These are phyloP conservation scores for Glyphotaelius pellucidus DNA, from an alignment of 2,888 invertebrate species.

Conservation along the genomic window DNA sequence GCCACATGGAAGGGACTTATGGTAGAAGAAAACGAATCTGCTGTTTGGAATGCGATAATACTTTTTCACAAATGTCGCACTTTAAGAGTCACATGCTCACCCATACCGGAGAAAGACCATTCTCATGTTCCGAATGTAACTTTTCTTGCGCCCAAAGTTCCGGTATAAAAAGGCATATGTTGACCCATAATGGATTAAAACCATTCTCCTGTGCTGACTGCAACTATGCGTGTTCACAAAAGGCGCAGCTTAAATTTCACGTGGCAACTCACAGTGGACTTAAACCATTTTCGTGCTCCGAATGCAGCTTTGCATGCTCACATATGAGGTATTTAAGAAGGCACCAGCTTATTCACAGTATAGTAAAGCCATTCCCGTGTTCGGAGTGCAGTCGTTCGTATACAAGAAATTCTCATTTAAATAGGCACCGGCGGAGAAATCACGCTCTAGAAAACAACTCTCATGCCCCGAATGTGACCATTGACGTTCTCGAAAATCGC, in stretches of 20 bases:
- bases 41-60: background rate
- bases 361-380: background rate
- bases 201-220: background rate
- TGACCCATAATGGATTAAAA: background rate
- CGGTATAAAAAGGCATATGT: background rate
- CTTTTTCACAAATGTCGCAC: background rate
- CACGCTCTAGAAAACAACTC: too few species aligned
- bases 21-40: too few species aligned
- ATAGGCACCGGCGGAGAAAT: too few species aligned
- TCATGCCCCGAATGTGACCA: too few species aligned
- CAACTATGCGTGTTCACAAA: background rate
- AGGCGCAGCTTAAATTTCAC: background rate
- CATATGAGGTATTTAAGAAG: background rate
- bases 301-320: background rate
- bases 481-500: background rate
- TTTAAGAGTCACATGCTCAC: background rate
- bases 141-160: background rate
- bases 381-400: background rate
- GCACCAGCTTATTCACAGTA: background rate
- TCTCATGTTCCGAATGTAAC: background rate
- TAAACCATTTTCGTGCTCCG: background rate
- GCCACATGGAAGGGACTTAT: too few species aligned
- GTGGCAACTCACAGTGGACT: background rate
- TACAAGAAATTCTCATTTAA: too few species aligned
- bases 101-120: background rate